Evolutionary conservation across 2,797 vertebrate species (phyloP).

Genomic region (Tokudaia muenninki): DNA sequence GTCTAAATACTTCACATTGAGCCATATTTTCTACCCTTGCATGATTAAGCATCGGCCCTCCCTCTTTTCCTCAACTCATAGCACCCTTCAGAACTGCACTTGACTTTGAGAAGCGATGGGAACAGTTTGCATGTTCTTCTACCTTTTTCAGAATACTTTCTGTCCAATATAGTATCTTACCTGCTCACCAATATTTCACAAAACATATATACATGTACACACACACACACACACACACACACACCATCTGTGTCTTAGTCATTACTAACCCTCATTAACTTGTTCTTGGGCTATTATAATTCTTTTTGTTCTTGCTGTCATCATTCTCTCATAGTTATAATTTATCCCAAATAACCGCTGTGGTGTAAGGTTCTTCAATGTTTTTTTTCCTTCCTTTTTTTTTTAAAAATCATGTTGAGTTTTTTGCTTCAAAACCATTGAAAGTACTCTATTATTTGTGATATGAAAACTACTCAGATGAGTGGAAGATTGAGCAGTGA

Average conservation of each 20-base stretch:
- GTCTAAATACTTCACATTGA: neutral
- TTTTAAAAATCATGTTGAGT: neutral
- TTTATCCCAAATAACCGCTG: neutral
- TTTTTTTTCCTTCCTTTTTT: too few species aligned
- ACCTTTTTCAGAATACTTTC: slow-evolving; percentile 9
- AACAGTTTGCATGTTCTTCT: neutral
- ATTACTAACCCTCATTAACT: neutral
- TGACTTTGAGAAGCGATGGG: neutral
- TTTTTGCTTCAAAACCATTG: neutral
- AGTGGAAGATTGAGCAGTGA: slow-evolving; percentile 78
- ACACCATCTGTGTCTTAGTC: neutral
- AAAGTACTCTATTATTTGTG: neutral
- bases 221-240: neutral
- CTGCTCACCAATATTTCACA: neutral
- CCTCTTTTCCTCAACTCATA: neutral
- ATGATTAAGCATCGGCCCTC: neutral
- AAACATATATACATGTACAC: neutral
- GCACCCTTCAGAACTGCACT: neutral
- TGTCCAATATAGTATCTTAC: neutral
- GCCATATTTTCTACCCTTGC: neutral
- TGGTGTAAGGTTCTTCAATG: neutral
- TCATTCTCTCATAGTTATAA: slow-evolving; percentile 4
- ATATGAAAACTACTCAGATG: neutral
- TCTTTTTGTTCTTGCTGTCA: slow-evolving; percentile 24
- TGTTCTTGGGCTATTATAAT: neutral